Conservation (phyloP, 1,140 invertebrate species). For the Rhizoglyphus robini region DNA sequence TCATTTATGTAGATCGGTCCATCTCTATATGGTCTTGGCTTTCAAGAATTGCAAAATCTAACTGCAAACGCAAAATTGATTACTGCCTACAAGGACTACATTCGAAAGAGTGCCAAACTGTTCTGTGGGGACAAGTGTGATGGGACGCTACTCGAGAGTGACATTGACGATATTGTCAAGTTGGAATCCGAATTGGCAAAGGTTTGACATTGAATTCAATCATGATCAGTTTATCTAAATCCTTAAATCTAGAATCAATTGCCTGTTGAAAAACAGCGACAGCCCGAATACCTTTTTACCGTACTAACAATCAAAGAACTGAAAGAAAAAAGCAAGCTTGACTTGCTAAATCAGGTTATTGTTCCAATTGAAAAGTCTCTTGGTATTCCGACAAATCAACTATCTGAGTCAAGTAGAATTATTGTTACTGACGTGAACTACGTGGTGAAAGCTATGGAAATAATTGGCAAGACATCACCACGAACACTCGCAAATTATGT, state of each 20-base stretch:
- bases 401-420: too few relatives aligned
- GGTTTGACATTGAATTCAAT: background rate
- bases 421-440: background rate
- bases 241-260: background rate
- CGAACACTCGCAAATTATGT: conserved; percentile 60
- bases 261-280: background rate
- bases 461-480: conserved; percentile 30
- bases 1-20: background rate
- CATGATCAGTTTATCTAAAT: background rate
- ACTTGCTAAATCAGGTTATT: background rate
- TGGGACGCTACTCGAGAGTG: background rate
- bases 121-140: background rate
- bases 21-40: background rate
- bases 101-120: background rate
- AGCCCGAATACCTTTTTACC: background rate
- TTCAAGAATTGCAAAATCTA: background rate
- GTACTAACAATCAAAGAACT: background rate
- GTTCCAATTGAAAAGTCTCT: too few relatives aligned
- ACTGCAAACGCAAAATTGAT: background rate
- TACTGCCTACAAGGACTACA: background rate
- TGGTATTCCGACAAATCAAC: too few relatives aligned
- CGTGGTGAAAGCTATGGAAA: background rate
- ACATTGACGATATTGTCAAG: background rate
- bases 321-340: background rate
- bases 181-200: background rate